Percentiles rank a stretch among this genome's conserved stretches.
Conservation (phyloP, 2,113 vertebrate species). For the Condylura cristata region DNA sequence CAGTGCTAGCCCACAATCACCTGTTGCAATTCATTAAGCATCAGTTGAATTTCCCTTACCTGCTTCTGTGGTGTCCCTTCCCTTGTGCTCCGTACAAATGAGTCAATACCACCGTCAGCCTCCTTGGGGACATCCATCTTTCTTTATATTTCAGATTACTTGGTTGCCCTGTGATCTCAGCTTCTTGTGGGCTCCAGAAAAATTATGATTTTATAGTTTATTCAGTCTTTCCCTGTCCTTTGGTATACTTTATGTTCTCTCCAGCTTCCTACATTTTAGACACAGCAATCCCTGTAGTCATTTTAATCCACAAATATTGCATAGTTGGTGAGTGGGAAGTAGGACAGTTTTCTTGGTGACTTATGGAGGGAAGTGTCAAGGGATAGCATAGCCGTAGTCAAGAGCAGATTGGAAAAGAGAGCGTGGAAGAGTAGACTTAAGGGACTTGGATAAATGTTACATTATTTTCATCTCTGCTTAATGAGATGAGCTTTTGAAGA, state of each 20-base stretch:
- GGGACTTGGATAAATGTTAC: not conserved
- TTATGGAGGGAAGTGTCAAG: not conserved
- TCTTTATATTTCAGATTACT: not conserved
- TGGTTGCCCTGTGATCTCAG: not conserved
- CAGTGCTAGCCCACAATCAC: not conserved
- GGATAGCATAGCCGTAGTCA: accelerated
- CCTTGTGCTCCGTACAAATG: too few relatives aligned
- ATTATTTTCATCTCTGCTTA: not conserved
- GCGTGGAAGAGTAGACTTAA: not conserved
- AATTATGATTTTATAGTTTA: not conserved
- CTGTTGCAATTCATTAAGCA: not conserved
- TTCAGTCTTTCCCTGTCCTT: not conserved
- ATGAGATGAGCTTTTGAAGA: not conserved
- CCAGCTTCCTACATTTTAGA: not conserved
- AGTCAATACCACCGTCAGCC: not conserved
- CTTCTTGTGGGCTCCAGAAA: not conserved
- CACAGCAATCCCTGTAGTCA: not conserved
- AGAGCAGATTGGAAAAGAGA: too few relatives aligned
- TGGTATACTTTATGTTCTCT: not conserved
- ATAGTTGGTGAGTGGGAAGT: not conserved
- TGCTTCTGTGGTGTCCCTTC: too few relatives aligned
- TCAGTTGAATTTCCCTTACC: not conserved
- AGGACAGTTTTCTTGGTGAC: not conserved
- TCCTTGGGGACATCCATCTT: not conserved
- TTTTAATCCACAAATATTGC: not conserved